A percentile compares a stretch with the other conserved stretches of the same genome.
phyloP scores from a whole-genome alignment of 2,797 vertebrate genomes.

The Pogonophryne albipinna region DNA sequence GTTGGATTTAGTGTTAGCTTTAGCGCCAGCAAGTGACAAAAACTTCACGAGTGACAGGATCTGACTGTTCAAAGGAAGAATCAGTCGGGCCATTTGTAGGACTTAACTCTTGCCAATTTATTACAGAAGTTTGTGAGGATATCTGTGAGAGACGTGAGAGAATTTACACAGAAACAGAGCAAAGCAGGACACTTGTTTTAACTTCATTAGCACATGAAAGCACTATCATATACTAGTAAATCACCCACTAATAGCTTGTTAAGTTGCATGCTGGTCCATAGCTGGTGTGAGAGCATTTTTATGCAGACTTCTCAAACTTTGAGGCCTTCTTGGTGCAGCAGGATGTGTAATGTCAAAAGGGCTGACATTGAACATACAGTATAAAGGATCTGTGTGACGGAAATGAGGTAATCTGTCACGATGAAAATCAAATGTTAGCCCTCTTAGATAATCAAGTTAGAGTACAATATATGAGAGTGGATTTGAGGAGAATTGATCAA shows the following conservation, averaged over 20 bases:
- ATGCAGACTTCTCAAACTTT: neutral
- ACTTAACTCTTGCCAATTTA: neutral
- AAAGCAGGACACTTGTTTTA: neutral
- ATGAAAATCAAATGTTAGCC: neutral
- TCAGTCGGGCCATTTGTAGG: neutral
- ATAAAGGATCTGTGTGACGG: too few relatives aligned
- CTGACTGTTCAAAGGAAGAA: constrained; percentile 36
- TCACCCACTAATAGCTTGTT: neutral
- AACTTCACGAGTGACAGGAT: constrained; percentile 25
- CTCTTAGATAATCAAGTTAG: too few relatives aligned
- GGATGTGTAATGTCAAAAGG: neutral
- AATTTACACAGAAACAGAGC: constrained; percentile 4
- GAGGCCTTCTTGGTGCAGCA: neutral
- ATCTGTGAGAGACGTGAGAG: constrained; percentile 2
- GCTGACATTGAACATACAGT: neutral
- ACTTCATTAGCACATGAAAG: neutral
- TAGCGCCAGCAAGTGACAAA: constrained; percentile 39
- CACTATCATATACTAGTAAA: neutral
- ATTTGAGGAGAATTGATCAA: neutral
- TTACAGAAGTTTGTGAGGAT: constrained; percentile 6
- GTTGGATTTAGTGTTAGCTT: neutral
- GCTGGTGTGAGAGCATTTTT: neutral
- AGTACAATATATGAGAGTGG: neutral
- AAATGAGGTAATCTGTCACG: too few relatives aligned
- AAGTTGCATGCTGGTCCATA: neutral